Conservation (phyloP, 2,888 invertebrate species). For the Trimorus sp. region DNA sequence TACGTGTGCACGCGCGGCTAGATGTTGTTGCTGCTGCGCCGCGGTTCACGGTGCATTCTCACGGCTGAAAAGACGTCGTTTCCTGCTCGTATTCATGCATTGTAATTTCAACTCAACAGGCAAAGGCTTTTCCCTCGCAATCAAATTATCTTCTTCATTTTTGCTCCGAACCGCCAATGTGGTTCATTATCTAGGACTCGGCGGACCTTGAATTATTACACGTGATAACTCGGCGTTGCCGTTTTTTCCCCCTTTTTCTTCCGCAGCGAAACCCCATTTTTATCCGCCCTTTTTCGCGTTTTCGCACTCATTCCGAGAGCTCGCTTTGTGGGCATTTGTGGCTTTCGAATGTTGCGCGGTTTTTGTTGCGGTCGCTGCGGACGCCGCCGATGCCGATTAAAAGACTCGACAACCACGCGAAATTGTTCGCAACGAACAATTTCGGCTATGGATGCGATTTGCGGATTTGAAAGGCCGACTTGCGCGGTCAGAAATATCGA, state of each 20-base stretch:
- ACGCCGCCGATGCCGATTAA: no score
- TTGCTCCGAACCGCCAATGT: conserved; percentile 48
- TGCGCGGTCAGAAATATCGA: no score
- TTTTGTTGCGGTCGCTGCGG: no score
- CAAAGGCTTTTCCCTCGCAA: conserved; percentile 59
- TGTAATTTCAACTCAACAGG: conserved; percentile 57
- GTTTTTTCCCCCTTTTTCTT: background rate
- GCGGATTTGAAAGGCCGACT: no score
- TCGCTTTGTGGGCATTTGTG: no score
- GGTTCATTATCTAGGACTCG: conserved; percentile 54
- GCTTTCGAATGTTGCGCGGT: no score
- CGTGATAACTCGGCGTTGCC: conserved; percentile 32
- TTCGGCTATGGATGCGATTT: no score
- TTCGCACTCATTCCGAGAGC: no score
- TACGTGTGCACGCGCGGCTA: conserved; percentile 39
- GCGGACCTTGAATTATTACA: conserved; percentile 51
- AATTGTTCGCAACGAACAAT: no score
- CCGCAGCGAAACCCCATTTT: no score
- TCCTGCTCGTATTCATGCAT: conserved; percentile 64
- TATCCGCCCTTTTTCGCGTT: no score
- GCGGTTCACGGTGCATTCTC: conserved; percentile 66
- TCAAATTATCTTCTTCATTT: conserved; percentile 52
- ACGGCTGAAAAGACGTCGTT: conserved; percentile 64
- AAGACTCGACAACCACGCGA: no score
- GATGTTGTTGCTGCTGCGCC: conserved; percentile 37